Evolutionary conservation across 2,888 invertebrate genomes (phyloP).

Genomic region (Cabera pusaria): DNA sequence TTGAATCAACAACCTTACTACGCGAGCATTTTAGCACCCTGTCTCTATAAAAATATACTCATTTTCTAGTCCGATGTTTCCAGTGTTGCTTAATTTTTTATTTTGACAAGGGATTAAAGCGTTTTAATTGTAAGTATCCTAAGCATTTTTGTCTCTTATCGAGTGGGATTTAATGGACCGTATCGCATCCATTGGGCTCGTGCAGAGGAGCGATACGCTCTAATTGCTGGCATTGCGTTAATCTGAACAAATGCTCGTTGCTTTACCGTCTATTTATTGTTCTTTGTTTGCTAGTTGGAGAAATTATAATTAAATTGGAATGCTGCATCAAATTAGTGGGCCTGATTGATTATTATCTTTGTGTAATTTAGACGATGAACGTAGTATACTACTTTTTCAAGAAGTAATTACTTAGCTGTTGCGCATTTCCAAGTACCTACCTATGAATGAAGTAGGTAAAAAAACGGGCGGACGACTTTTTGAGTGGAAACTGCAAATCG

Average conservation of each 20-base stretch:
- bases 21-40: constrained; percentile 4
- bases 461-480: too few species aligned
- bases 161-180: constrained; percentile 59
- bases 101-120: constrained; percentile 7
- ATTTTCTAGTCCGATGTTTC: too few species aligned
- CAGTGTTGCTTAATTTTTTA: too few species aligned
- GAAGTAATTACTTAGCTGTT: too few species aligned
- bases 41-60: background rate
- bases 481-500: too few species aligned
- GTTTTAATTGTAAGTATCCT: too few species aligned
- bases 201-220: constrained; percentile 52
- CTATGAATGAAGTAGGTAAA: too few species aligned
- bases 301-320: constrained; percentile 13
- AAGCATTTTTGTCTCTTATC: constrained; percentile 50
- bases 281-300: constrained; percentile 22
- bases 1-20: constrained; percentile 7
- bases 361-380: too few species aligned
- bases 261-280: constrained; percentile 25
- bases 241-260: constrained; percentile 28
- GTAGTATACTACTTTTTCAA: too few species aligned
- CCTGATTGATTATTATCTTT: too few species aligned
- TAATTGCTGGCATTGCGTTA: constrained; percentile 46
- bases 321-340: constrained; percentile 6
- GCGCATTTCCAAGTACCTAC: too few species aligned
- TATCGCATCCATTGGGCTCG: constrained; percentile 49